phyloP scores from a whole-genome alignment of 2,888 invertebrate species.

The Metellina segmentata region DNA sequence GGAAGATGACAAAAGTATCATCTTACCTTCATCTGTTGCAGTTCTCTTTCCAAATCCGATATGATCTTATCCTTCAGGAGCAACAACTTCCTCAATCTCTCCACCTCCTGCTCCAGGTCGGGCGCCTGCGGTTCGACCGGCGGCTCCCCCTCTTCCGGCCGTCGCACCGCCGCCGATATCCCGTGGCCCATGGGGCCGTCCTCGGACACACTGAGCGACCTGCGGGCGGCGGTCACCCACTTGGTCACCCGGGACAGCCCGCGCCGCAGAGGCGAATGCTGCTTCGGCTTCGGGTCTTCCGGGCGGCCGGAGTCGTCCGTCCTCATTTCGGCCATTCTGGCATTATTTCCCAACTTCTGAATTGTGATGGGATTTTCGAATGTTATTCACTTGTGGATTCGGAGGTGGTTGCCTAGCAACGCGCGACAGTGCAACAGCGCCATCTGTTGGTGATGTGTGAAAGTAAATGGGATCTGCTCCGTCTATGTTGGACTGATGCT shows the following conservation, averaged over 20 bases:
- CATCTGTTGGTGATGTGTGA: slow-evolving; percentile 1
- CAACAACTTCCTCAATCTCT: slow-evolving; percentile 15
- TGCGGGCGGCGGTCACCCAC: slow-evolving; percentile 59
- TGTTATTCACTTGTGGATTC: slow-evolving; percentile 27
- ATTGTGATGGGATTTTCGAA: not conserved
- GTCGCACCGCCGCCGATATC: not conserved
- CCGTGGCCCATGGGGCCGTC: slow-evolving; percentile 46
- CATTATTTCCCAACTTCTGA: slow-evolving; percentile 1
- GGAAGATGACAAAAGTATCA: not conserved
- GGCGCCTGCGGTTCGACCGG: not conserved
- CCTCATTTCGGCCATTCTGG: slow-evolving; percentile 48
- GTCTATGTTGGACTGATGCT: not conserved
- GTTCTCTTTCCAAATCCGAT: slow-evolving; percentile 34
- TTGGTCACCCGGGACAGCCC: slow-evolving; percentile 50
- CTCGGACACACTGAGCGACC: slow-evolving; percentile 1
- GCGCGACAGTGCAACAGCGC: not conserved
- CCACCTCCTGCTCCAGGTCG: slow-evolving; percentile 23
- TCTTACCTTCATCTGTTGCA: slow-evolving; percentile 59
- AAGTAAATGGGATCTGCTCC: not conserved
- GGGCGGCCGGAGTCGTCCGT: not conserved
- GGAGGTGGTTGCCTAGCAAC: slow-evolving; percentile 7
- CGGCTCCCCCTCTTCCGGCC: not conserved
- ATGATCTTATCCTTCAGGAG: slow-evolving; percentile 57
- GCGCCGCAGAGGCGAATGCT: slow-evolving; percentile 51
- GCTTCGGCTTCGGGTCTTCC: slow-evolving; percentile 20